Evolutionary conservation across 2,113 vertebrate species (phyloP).

Genomic region (Dicentrarchus labrax): DNA sequence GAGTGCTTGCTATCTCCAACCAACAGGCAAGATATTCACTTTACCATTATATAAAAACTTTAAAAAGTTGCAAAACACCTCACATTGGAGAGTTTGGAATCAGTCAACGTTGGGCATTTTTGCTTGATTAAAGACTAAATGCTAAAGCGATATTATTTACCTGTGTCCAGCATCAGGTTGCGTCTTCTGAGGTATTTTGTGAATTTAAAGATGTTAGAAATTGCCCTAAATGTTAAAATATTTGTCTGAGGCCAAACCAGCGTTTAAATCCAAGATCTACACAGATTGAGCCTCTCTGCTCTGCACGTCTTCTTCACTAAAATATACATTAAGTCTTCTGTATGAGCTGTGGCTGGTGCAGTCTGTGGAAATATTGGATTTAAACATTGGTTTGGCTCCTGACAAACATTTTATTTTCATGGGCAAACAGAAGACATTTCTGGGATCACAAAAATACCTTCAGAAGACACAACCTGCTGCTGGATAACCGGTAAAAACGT

Average conservation of each 20-base stretch:
- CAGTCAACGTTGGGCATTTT: neutral
- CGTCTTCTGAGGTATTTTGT: neutral
- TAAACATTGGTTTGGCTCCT: conserved; percentile 5
- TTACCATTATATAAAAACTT: neutral
- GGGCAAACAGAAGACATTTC: accelerated
- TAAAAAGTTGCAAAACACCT: neutral
- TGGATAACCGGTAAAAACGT: neutral
- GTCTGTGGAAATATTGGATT: conserved; percentile 15
- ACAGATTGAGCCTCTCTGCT: neutral
- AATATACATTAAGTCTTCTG: neutral
- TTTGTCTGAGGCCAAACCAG: neutral
- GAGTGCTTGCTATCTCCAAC: neutral
- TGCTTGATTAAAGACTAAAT: neutral
- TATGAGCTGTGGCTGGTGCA: neutral
- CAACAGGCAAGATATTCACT: neutral
- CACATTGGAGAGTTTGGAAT: neutral
- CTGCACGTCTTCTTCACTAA: neutral
- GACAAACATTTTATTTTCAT: accelerated
- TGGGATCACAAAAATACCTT: neutral
- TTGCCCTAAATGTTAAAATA: neutral
- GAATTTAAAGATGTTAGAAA: neutral
- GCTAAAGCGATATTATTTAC: neutral
- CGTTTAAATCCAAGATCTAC: neutral
- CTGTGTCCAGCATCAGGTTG: conserved; percentile 2
- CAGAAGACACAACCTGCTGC: neutral